Evolutionary conservation across 2,113 vertebrate genomes (phyloP).

Genomic region (Perca flavescens): DNA sequence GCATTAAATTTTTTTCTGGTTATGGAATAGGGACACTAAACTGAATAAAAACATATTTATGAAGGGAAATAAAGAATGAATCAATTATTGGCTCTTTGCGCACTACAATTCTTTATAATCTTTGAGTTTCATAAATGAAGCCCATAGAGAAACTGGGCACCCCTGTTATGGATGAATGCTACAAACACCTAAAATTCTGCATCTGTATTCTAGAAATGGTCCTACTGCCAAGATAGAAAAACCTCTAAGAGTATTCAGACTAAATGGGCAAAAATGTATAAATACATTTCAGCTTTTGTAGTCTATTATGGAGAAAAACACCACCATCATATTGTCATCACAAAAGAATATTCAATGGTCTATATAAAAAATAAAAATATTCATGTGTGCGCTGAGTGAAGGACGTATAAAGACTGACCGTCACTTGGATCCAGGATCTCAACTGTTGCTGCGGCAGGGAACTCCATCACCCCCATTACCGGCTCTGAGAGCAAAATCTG

Average conservation of each 20-base stretch:
- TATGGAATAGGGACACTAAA: neutral
- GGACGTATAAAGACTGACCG: slow-evolving; percentile 82
- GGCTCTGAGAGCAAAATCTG: slow-evolving; percentile 92
- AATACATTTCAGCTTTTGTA: neutral
- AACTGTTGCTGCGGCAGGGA: slow-evolving; percentile 86
- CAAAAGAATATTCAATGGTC: neutral
- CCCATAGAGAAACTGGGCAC: neutral
- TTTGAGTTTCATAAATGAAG: neutral
- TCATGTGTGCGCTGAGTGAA: neutral
- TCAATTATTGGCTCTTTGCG: neutral
- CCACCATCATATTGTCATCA: neutral
- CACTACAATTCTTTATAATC: neutral
- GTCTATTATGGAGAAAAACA: neutral
- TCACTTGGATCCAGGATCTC: slow-evolving; percentile 94
- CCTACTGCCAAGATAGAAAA: slow-evolving; percentile 1
- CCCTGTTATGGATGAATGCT: neutral
- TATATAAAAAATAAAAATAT: neutral
- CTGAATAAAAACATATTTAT: neutral
- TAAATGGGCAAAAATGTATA: slow-evolving; percentile 1
- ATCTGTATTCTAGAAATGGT: neutral
- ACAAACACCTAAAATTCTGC: neutral
- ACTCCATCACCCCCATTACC: slow-evolving; percentile 91
- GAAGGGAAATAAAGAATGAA: neutral
- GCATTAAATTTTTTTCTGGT: neutral
- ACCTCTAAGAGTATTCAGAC: neutral